Base-by-base conservation (phyloP, 2,113 vertebrate genomes). In the Silurus meridionalis region DNA sequence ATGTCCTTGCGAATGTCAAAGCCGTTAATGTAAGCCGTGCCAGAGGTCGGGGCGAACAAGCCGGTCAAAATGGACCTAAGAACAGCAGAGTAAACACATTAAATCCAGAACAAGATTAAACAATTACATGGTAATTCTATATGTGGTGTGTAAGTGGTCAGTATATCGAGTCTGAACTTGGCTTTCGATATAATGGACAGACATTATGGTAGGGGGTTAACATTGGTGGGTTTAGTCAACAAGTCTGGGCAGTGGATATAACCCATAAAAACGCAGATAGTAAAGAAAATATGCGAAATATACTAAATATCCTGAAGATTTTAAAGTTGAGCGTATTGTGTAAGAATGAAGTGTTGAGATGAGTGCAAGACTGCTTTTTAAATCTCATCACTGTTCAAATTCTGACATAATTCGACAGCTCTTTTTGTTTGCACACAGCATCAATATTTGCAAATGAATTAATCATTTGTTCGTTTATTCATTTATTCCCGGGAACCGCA, bases 1-100 rank as follows among this genome's bases (percentile, higher is more conserved):
- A 99, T 95, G 89, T 98, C 97, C 0, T 94, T 95, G 87, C 94
- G 95, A 88, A 99, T 99, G 90, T 99, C 97, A 23, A 96, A 96
- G 46, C 97, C 97, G 52, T 98, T 94, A 88, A 99, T 96, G 82
- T 97, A 95, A 50, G 97, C 98, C 0, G 97, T 98, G 69, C 98
- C 98, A 0, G 96, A 97, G 0, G 97, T 99, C 0, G 98, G 97
- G 1, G 97, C 96, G 57, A 99, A 99, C 48, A 99, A 92, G n/a
- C 98, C 98, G 0, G 97, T 99, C 91, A 99, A 94, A 91, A 99
- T 99, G 3, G 98, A 99, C 97, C 98, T 99, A 87, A 89, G 66
- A 64, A 52, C 21, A 80, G 84, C 8, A 88, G 5, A 48, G 52
- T 19, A 83, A 74, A 75, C 80, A 79, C 37, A 82, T 37, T 17